A percentile compares a stretch with the other conserved stretches of the same genome.
phyloP scores from a whole-genome alignment of 2,113 vertebrate genomes.

The Hippopotamus amphibius region DNA sequence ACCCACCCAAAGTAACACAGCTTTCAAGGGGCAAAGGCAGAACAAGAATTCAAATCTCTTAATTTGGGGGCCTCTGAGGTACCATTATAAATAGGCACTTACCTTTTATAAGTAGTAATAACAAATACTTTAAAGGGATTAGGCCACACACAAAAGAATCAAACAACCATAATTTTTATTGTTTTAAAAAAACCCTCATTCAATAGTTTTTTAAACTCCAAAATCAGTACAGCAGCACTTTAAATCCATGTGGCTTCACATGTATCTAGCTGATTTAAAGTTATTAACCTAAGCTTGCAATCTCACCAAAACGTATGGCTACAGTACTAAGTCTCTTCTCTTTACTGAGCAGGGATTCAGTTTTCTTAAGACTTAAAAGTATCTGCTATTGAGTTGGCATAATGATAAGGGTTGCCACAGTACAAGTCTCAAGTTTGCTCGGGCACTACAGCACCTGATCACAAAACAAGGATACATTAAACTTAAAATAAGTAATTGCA shows the following conservation, averaged over 20 bases:
- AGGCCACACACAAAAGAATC: constrained; percentile 13
- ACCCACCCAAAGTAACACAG: not conserved
- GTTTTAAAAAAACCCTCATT: not conserved
- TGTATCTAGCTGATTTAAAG: not conserved
- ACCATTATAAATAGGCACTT: not conserved
- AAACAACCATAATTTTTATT: not conserved
- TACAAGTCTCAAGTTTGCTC: not conserved
- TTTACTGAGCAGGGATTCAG: not conserved
- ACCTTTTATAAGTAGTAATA: not conserved
- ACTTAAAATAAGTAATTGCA: not conserved
- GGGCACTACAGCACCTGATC: not conserved
- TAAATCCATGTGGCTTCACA: constrained; percentile 7
- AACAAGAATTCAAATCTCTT: not conserved
- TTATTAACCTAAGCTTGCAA: not conserved
- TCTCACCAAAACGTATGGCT: not conserved
- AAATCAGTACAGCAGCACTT: not conserved
- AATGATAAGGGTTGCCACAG: not conserved
- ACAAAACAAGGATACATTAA: not conserved
- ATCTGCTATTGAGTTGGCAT: not conserved
- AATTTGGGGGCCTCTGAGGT: not conserved
- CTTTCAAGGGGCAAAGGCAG: not conserved
- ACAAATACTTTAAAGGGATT: constrained; percentile 30
- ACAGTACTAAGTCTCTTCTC: not conserved
- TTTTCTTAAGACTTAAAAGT: not conserved
- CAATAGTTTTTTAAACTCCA: not conserved